These are phyloP conservation scores for Lerista edwardsae DNA, from an alignment of 2,797 vertebrate genomes.

Conservation along the genomic window DNA sequence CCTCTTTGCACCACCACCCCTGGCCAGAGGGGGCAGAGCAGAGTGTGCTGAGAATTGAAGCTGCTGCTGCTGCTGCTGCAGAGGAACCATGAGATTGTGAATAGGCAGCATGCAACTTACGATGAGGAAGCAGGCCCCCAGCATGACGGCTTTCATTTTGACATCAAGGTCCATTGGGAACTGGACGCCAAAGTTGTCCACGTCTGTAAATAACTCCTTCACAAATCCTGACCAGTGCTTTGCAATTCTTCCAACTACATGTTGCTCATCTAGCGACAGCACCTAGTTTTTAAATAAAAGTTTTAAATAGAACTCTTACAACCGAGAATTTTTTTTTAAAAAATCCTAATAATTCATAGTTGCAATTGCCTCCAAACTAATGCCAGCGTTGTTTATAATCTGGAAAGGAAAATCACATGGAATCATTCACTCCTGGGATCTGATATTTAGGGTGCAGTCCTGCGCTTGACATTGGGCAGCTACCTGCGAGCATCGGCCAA, in stretches of 20 bases:
- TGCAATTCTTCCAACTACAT: slow-evolving; percentile 76
- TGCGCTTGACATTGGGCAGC: too few relatives aligned
- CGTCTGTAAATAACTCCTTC: slow-evolving; percentile 74
- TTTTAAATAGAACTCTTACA: background rate
- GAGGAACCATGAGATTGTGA: too few relatives aligned
- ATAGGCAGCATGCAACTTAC: slow-evolving; percentile 70
- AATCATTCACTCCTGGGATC: background rate
- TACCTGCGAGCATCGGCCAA: too few relatives aligned
- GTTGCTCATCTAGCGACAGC: slow-evolving; percentile 72
- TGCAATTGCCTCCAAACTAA: background rate
- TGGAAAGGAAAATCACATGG: background rate
- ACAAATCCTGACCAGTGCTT: slow-evolving; percentile 83
- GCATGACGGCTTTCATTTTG: slow-evolving; percentile 83
- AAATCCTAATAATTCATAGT: background rate
- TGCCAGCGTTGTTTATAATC: background rate
- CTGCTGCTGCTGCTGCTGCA: too few relatives aligned
- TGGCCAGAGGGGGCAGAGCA: too few relatives aligned
- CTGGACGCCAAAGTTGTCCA: slow-evolving; percentile 82
- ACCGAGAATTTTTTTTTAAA: background rate
- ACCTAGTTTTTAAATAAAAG: slow-evolving; percentile 66
- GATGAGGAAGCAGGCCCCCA: slow-evolving; percentile 85
- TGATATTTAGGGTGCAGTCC: too few relatives aligned
- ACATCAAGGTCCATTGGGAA: slow-evolving; percentile 85
- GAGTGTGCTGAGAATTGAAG: too few relatives aligned
- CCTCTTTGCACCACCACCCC: too few relatives aligned